phyloP scores from a whole-genome alignment of 2,888 invertebrate genomes.

The Hydropsyche betteni region DNA sequence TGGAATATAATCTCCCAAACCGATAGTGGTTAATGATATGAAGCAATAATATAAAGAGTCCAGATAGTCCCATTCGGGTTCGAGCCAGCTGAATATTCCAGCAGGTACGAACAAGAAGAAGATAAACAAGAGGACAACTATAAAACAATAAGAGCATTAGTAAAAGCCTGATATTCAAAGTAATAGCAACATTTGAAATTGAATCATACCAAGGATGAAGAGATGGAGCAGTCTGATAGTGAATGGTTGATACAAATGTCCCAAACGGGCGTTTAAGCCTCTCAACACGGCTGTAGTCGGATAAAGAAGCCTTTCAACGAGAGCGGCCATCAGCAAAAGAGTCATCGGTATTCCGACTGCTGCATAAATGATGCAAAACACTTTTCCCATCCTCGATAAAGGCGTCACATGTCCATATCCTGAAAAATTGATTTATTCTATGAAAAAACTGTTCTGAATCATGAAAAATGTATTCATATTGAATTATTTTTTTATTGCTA shows the following conservation, averaged over 20 bases:
- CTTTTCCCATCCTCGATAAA: slow-evolving; percentile 83
- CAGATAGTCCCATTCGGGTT: slow-evolving; percentile 84
- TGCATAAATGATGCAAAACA: slow-evolving; percentile 89
- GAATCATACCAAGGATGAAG: slow-evolving; percentile 68
- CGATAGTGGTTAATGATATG: slow-evolving; percentile 89
- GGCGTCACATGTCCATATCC: slow-evolving; percentile 93
- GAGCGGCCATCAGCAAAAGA: slow-evolving; percentile 80
- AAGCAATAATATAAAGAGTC: slow-evolving; percentile 93
- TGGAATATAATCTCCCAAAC: slow-evolving; percentile 89
- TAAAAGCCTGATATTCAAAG: too few relatives aligned
- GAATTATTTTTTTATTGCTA: not conserved
- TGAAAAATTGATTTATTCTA: slow-evolving; percentile 56
- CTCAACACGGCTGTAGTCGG: slow-evolving; percentile 78
- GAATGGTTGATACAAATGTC: slow-evolving; percentile 77
- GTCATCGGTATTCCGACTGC: slow-evolving; percentile 87
- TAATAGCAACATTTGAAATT: too few relatives aligned
- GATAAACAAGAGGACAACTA: slow-evolving; percentile 66
- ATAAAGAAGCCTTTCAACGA: slow-evolving; percentile 81
- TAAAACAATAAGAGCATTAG: slow-evolving; percentile 53
- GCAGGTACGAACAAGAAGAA: slow-evolving; percentile 82
- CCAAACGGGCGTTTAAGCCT: slow-evolving; percentile 73
- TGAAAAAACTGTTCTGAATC: not conserved
- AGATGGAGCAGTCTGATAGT: slow-evolving; percentile 82
- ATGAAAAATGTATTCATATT: not conserved
- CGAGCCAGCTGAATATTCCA: slow-evolving; percentile 75